Evolutionary conservation across 2,113 vertebrate species (phyloP).

Genomic region (Thunnus thynnus): DNA sequence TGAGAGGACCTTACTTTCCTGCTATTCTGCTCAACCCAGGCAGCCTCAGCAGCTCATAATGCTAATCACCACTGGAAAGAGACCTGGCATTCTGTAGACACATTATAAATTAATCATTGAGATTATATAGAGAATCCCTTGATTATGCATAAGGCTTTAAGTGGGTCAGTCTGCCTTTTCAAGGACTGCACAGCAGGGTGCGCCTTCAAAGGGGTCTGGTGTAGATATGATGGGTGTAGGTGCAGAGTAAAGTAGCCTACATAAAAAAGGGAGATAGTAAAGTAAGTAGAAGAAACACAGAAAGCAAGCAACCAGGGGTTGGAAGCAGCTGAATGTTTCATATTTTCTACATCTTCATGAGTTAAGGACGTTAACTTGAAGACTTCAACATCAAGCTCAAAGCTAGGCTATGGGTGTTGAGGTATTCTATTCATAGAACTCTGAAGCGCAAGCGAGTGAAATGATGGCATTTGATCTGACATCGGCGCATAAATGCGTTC

Average conservation of each 20-base stretch:
- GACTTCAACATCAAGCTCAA: constrained; percentile 31
- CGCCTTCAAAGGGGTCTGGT: constrained; percentile 1
- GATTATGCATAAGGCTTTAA: constrained; percentile 63
- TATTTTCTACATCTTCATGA: constrained; percentile 4
- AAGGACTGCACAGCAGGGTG: constrained; percentile 16
- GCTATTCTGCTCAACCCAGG: constrained; percentile 1
- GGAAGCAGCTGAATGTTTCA: constrained; percentile 1
- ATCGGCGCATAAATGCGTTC: not conserved
- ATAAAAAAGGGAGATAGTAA: not conserved
- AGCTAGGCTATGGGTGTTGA: not conserved
- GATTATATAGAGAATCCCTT: constrained; percentile 54
- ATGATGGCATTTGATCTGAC: constrained; percentile 35
- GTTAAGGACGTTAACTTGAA: not conserved
- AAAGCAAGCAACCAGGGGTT: not conserved
- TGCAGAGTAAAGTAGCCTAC: not conserved
- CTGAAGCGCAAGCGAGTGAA: constrained; percentile 18
- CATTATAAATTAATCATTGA: constrained; percentile 73
- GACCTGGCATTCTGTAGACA: constrained; percentile 53
- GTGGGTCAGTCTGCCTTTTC: constrained; percentile 59
- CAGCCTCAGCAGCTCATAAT: constrained; percentile 42
- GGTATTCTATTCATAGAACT: constrained; percentile 32
- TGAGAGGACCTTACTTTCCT: not conserved
- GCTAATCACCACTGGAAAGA: constrained; percentile 52
- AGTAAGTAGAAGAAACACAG: not conserved
- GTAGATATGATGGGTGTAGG: constrained; percentile 4